phyloP scores from a whole-genome alignment of 2,888 invertebrate genomes.

The Plemyria rubiginata region DNA sequence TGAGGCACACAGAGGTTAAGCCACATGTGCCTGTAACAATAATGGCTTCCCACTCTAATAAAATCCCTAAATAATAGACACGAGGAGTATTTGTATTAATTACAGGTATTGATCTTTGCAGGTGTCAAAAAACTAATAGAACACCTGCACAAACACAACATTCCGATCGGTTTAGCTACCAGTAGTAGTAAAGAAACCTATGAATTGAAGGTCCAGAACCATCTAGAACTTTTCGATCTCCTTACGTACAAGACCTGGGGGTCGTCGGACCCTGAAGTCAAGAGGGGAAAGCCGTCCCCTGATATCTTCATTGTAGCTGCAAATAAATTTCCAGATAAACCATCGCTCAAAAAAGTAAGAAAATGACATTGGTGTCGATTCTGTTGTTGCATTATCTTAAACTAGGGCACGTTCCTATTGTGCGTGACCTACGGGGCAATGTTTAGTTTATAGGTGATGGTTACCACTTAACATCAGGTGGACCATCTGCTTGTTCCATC shows the following conservation, averaged over 20 bases:
- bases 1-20: too few relatives aligned
- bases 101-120: constrained; percentile 83
- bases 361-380: too few relatives aligned
- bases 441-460: too few relatives aligned
- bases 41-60: too few relatives aligned
- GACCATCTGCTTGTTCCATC: too few relatives aligned
- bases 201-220: constrained; percentile 87
- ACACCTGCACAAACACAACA: constrained; percentile 88
- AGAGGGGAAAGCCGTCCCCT: constrained; percentile 93
- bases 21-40: too few relatives aligned
- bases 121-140: constrained; percentile 90
- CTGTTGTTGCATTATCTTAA: too few relatives aligned
- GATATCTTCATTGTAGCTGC: constrained; percentile 94
- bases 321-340: constrained; percentile 88
- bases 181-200: constrained; percentile 91
- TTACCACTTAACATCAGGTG: too few relatives aligned
- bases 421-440: too few relatives aligned
- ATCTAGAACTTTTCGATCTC: constrained; percentile 87
- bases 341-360: constrained; percentile 82
- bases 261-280: constrained; percentile 92
- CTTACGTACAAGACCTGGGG: constrained; percentile 91
- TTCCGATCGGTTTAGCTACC: constrained; percentile 95
- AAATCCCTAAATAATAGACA: too few relatives aligned
- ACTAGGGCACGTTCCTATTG: too few relatives aligned
- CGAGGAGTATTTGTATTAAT: constrained; percentile 33